Conservation (phyloP, 2,797 vertebrate species). For the Sebastes iracundus region DNA sequence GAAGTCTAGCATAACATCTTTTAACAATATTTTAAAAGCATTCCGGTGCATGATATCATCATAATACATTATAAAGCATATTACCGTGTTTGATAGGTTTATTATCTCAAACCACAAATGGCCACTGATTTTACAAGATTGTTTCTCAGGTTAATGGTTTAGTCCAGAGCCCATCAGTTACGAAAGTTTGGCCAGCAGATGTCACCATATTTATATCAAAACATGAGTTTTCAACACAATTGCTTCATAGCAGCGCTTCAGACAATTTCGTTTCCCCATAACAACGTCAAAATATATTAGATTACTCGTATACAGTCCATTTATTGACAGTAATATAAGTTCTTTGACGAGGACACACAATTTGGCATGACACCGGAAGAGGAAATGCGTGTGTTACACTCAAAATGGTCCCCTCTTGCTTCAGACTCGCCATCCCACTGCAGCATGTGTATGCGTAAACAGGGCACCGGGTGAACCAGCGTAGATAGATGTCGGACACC, state of each 20-base stretch:
- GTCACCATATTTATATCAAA: neutral
- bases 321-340: neutral
- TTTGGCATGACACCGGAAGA: conserved; percentile 53
- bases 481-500: conserved; percentile 58
- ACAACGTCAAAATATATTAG: neutral
- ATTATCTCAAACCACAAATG: too few relatives aligned
- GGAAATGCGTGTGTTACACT: conserved; percentile 39
- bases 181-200: rapidly evolving
- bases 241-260: too few relatives aligned
- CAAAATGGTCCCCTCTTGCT: conserved; percentile 33
- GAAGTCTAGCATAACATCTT: too few relatives aligned
- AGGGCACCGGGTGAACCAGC: neutral
- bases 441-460: neutral
- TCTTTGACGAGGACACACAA: neutral
- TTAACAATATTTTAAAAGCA: too few relatives aligned
- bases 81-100: too few relatives aligned
- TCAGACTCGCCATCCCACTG: rapidly evolving
- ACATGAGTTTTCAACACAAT: neutral
- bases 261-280: neutral
- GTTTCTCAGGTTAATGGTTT: too few relatives aligned
- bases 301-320: neutral
- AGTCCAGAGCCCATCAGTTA: neutral
- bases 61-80: too few relatives aligned
- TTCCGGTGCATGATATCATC: too few relatives aligned
- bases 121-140: too few relatives aligned